phyloP scores from a whole-genome alignment of 2,888 invertebrate species.

The Caenorhabditis doughertyi region DNA sequence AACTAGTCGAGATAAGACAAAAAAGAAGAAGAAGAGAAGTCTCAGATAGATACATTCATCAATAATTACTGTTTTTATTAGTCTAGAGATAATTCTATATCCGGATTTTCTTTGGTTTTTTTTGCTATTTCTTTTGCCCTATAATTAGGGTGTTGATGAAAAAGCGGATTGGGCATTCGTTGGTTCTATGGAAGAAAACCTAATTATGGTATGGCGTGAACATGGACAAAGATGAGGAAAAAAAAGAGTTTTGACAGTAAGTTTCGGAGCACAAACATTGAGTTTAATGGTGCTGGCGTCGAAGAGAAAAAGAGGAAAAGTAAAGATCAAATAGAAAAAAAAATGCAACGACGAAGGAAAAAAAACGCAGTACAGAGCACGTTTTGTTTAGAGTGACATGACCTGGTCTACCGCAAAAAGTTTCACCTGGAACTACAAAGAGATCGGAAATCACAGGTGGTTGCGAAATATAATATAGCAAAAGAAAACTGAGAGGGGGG shows the following conservation, averaged over 20 bases:
- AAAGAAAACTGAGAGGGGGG: background rate
- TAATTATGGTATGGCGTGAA: background rate
- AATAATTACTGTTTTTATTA: constrained; percentile 19
- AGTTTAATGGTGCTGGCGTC: constrained; percentile 6
- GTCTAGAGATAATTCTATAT: constrained; percentile 11
- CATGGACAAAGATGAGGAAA: background rate
- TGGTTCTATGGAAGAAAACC: too few species aligned
- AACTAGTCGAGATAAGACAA: constrained; percentile 9
- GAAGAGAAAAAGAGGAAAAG: constrained; percentile 16
- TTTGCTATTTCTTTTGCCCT: background rate
- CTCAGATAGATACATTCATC: background rate
- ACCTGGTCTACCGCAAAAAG: constrained; percentile 21
- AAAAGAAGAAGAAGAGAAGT: too few species aligned
- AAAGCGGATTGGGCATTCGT: background rate
- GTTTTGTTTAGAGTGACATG: constrained; percentile 48
- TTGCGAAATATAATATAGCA: background rate
- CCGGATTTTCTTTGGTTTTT: background rate
- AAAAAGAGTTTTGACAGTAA: constrained; percentile 13
- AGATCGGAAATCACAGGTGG: constrained; percentile 37
- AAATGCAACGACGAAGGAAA: constrained; percentile 10
- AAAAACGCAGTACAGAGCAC: constrained; percentile 47
- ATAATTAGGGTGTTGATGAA: constrained; percentile 4
- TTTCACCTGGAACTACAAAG: constrained; percentile 30
- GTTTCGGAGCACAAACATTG: constrained; percentile 32
- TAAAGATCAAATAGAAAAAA: constrained; percentile 52